phyloP scores from a whole-genome alignment of 2,888 invertebrate species.

The Noctua janthina region DNA sequence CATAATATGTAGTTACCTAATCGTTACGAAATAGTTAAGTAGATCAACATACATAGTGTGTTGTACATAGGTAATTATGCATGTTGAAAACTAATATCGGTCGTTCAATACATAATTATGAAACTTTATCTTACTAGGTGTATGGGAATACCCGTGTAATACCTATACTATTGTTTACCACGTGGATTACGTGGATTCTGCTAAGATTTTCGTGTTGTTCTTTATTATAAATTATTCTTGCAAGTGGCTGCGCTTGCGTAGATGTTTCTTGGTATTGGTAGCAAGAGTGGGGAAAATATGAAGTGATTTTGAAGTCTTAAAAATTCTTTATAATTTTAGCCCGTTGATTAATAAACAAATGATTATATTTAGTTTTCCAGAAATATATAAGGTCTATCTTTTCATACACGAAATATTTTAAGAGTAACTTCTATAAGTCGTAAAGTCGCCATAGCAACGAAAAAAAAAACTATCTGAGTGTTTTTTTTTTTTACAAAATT shows the following conservation, averaged over 20 bases:
- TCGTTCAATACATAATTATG: constrained; percentile 38
- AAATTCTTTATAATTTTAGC: background rate
- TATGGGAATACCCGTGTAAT: constrained; percentile 40
- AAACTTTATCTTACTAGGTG: constrained; percentile 39
- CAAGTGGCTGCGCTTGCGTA: constrained; percentile 4
- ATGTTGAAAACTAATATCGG: constrained; percentile 38
- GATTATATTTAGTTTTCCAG: background rate
- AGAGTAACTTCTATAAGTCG: no score
- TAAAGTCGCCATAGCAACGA: no score
- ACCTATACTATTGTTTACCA: constrained; percentile 8
- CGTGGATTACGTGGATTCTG: background rate
- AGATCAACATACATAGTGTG: background rate
- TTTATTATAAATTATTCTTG: constrained; percentile 2
- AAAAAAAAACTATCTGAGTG: no score
- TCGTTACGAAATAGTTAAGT: constrained; percentile 8
- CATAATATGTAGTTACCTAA: background rate
- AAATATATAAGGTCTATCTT: no score
- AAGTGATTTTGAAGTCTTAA: background rate
- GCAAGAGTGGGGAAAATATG: background rate
- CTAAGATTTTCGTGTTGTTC: background rate
- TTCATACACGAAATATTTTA: no score
- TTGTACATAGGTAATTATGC: constrained; percentile 6
- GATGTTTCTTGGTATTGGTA: background rate
- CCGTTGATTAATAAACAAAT: background rate
- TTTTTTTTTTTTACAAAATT: no score